A percentile compares a stretch with the other conserved stretches of the same genome.
These are phyloP conservation scores for Sipha maydis DNA, from an alignment of 2,888 invertebrate species.

Conservation along the genomic window DNA sequence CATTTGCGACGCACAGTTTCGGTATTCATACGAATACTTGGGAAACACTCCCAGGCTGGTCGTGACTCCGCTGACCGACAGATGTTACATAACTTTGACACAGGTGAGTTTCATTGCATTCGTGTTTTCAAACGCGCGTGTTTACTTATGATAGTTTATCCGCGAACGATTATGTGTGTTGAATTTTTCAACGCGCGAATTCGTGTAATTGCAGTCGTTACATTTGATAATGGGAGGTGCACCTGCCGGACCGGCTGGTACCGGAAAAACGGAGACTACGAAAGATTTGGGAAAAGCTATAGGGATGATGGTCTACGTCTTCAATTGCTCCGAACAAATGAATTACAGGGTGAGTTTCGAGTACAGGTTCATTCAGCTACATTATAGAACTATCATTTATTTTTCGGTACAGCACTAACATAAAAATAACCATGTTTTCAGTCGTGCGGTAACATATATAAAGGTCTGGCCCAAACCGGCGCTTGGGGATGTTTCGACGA, in stretches of 20 bases:
- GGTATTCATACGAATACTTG: slow-evolving; percentile 92
- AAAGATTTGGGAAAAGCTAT: slow-evolving; percentile 93
- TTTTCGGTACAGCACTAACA: neutral
- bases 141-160: too few species aligned
- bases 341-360: slow-evolving; percentile 78
- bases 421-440: slow-evolving; percentile 64
- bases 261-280: slow-evolving; percentile 96
- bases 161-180: too few species aligned
- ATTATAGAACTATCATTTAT: neutral
- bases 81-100: slow-evolving; percentile 94
- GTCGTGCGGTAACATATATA: slow-evolving; percentile 94
- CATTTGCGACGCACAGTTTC: slow-evolving; percentile 93
- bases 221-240: slow-evolving; percentile 97
- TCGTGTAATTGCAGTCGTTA: slow-evolving; percentile 72
- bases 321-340: slow-evolving; percentile 97
- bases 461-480: slow-evolving; percentile 93
- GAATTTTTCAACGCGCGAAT: too few species aligned
- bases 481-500: slow-evolving; percentile 98
- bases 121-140: too few species aligned
- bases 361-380: neutral
- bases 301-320: slow-evolving; percentile 96
- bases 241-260: slow-evolving; percentile 94
- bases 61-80: slow-evolving; percentile 93
- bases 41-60: slow-evolving; percentile 94
- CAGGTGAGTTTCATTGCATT: slow-evolving; percentile 70